A percentile compares a stretch with the other conserved stretches of the same genome.
Evolutionary conservation across 2,888 invertebrate genomes (phyloP).

Genomic region (Tenthredo scrophulariae): DNA sequence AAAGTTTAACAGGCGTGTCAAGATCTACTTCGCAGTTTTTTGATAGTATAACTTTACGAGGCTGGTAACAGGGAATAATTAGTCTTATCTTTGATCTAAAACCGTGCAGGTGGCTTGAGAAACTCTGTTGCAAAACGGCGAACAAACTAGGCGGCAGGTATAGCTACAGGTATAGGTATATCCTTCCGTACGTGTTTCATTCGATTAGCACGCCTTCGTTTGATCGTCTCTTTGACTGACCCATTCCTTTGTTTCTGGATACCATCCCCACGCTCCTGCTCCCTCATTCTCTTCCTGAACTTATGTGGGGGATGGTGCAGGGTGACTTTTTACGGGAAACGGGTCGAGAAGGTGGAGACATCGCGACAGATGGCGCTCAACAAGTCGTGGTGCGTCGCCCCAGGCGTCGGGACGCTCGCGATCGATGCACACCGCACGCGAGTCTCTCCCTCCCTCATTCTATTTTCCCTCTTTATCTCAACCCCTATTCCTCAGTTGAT

Average conservation of each 20-base stretch:
- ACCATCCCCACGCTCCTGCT: background rate
- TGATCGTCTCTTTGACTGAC: constrained; percentile 22
- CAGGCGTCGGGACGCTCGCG: constrained; percentile 48
- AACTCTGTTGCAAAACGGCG: constrained; percentile 32
- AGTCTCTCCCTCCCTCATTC: background rate
- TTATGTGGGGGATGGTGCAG: background rate
- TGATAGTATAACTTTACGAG: constrained; percentile 36
- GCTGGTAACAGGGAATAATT: constrained; percentile 49
- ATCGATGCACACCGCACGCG: constrained; percentile 51
- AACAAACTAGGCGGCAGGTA: background rate
- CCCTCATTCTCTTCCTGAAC: background rate
- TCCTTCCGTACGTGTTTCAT: background rate
- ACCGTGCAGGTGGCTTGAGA: constrained; percentile 22
- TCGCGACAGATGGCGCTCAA: constrained; percentile 68
- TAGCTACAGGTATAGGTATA: background rate
- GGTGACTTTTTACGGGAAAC: constrained; percentile 51
- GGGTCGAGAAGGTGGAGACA: constrained; percentile 59
- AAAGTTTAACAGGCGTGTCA: constrained; percentile 50
- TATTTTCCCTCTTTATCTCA: background rate
- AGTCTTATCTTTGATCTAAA: constrained; percentile 40
- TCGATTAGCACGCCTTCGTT: constrained; percentile 22
- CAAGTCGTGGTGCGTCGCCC: constrained; percentile 63
- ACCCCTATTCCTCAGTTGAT: constrained; percentile 9
- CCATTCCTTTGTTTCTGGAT: background rate
- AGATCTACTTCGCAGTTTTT: constrained; percentile 32